phyloP scores from a whole-genome alignment of 2,113 vertebrate genomes.

The Glaucomys volans region DNA sequence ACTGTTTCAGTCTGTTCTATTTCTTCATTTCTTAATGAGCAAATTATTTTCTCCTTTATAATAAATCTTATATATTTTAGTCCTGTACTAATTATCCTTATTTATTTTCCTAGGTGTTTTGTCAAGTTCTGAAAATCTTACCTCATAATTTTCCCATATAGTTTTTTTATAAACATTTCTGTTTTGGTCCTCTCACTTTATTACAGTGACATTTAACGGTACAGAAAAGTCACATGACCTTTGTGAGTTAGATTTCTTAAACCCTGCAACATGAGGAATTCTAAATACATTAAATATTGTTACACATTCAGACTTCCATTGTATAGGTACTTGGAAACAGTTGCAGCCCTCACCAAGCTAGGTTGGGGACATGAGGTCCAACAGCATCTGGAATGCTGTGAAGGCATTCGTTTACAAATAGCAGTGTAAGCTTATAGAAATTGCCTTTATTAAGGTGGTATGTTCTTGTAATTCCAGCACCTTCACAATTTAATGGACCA shows the following conservation, averaged over 20 bases:
- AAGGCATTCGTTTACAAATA: slow-evolving; percentile 94
- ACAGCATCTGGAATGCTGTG: slow-evolving; percentile 97
- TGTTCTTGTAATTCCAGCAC: slow-evolving; percentile 98
- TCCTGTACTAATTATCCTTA: neutral
- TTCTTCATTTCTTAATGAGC: neutral
- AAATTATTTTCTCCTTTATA: neutral
- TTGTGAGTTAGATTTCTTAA: slow-evolving; percentile 90
- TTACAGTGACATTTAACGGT: slow-evolving; percentile 98
- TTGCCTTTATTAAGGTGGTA: slow-evolving; percentile 97
- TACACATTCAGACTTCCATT: slow-evolving; percentile 90
- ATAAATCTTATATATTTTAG: neutral
- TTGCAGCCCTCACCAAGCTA: slow-evolving; percentile 98
- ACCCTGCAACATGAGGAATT: slow-evolving; percentile 93
- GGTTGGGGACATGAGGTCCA: slow-evolving; percentile 98
- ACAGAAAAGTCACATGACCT: slow-evolving; percentile 96
- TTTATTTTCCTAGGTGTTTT: neutral
- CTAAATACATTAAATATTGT: slow-evolving; percentile 94
- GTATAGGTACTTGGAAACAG: slow-evolving; percentile 88
- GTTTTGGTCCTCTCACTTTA: slow-evolving; percentile 92
- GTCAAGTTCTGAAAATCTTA: neutral
- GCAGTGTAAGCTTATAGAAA: slow-evolving; percentile 95
- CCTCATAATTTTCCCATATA: neutral
- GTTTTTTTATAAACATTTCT: neutral
- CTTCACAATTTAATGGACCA: slow-evolving; percentile 99
- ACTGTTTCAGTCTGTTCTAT: neutral